Percentiles rank a stretch among this genome's conserved stretches.
Evolutionary conservation across 1,140 invertebrate species (phyloP).

Genomic region (Camponotus floridanus): DNA sequence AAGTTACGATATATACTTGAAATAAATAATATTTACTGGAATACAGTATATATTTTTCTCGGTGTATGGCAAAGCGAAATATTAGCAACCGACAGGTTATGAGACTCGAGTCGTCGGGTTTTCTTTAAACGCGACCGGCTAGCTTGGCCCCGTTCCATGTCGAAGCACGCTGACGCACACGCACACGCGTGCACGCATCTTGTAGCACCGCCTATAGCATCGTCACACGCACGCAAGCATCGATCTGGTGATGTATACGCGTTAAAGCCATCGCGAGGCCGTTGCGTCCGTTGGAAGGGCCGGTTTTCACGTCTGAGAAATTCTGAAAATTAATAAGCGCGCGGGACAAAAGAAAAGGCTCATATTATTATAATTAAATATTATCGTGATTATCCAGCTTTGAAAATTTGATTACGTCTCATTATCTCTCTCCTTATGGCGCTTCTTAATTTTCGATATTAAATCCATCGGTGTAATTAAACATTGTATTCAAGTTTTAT

Average conservation of each 20-base stretch:
- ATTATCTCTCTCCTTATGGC: background rate
- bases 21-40: no score
- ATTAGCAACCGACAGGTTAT: conserved; percentile 21
- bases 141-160: conserved; percentile 58
- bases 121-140: conserved; percentile 48
- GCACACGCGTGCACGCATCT: background rate
- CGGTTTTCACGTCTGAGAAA: background rate
- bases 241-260: conserved; percentile 25
- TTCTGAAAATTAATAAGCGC: conserved; percentile 18
- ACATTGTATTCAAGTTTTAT: background rate
- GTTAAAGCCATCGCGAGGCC: conserved; percentile 16
- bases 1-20: no score
- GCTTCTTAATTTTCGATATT: background rate
- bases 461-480: background rate
- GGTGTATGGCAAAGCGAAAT: background rate
- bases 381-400: background rate
- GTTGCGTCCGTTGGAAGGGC: background rate
- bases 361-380: background rate
- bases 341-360: no score
- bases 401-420: background rate
- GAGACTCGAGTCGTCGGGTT: conserved; percentile 32
- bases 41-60: no score
- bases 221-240: conserved; percentile 28
- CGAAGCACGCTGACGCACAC: background rate
- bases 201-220: conserved; percentile 2